Conservation (phyloP, 2,113 vertebrate genomes). For the Neodon shergylaensis region DNA sequence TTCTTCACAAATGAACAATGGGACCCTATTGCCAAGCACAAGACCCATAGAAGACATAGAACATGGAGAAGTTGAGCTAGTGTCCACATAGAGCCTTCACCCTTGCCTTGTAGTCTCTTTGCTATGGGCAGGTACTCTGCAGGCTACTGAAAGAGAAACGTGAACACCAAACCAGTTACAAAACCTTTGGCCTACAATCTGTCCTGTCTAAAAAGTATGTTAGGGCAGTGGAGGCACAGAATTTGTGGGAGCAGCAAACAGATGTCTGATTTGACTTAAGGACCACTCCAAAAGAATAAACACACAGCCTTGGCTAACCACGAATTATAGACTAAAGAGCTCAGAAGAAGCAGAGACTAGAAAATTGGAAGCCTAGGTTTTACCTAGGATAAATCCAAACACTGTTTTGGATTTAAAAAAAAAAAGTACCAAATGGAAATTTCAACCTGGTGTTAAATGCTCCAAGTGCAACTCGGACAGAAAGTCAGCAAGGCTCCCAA, state of each 20-base stretch:
- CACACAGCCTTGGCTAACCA: too few species aligned
- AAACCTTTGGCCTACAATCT: background rate
- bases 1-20: background rate
- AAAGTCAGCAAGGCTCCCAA: background rate
- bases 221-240: too few species aligned
- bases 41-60: too few species aligned
- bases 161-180: background rate
- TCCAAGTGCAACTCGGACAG: background rate
- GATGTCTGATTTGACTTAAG: background rate
- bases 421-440: background rate
- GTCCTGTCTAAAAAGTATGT: background rate
- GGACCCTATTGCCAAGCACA: too few species aligned
- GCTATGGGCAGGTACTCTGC: background rate
- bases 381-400: background rate
- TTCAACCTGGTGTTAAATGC: background rate
- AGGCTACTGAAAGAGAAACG: background rate
- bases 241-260: background rate
- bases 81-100: background rate
- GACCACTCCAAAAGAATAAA: background rate
- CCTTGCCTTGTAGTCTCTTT: background rate
- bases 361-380: background rate
- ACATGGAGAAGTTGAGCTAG: background rate
- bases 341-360: background rate
- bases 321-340: background rate
- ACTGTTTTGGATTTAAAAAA: background rate